These are phyloP conservation scores for Heliconius charithonia DNA, from an alignment of 2,888 invertebrate genomes.

Conservation along the genomic window DNA sequence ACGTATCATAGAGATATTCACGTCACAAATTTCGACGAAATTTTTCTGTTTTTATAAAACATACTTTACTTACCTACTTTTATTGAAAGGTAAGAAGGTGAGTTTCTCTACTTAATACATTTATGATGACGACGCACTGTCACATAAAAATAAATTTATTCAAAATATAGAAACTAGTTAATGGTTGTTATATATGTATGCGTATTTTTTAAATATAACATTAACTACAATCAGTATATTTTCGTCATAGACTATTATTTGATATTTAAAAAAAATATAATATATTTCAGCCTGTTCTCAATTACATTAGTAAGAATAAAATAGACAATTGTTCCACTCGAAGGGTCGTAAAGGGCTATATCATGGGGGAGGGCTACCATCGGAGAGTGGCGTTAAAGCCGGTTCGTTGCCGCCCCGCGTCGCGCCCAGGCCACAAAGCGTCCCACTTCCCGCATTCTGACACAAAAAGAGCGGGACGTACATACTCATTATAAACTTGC, in stretches of 20 bases:
- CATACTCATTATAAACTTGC: constrained; percentile 24
- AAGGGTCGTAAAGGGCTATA: constrained; percentile 61
- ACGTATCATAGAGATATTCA: not conserved
- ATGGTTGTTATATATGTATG: not conserved
- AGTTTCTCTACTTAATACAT: not conserved
- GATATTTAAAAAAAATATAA: constrained; percentile 17
- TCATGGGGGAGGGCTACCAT: constrained; percentile 59
- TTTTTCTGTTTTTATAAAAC: not conserved
- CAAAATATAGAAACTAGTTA: not conserved
- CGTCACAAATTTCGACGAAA: not conserved
- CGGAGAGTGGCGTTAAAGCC: constrained; percentile 55
- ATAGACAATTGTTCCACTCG: constrained; percentile 62
- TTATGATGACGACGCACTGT: not conserved
- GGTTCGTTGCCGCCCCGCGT: constrained; percentile 56
- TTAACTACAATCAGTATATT: not conserved
- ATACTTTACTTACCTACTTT: not conserved
- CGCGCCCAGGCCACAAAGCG: constrained; percentile 56
- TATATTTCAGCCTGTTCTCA: constrained; percentile 39
- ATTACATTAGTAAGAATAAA: constrained; percentile 46
- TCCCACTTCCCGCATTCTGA: constrained; percentile 42
- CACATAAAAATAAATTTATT: not conserved
- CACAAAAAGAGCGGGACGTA: constrained; percentile 44
- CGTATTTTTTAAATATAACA: not conserved
- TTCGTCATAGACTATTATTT: constrained; percentile 5
- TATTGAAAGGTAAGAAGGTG: not conserved